A percentile compares a stretch with the other conserved stretches of the same genome.
These are phyloP conservation scores for Megathymus violae DNA, from an alignment of 1,140 invertebrate species.

Conservation along the genomic window DNA sequence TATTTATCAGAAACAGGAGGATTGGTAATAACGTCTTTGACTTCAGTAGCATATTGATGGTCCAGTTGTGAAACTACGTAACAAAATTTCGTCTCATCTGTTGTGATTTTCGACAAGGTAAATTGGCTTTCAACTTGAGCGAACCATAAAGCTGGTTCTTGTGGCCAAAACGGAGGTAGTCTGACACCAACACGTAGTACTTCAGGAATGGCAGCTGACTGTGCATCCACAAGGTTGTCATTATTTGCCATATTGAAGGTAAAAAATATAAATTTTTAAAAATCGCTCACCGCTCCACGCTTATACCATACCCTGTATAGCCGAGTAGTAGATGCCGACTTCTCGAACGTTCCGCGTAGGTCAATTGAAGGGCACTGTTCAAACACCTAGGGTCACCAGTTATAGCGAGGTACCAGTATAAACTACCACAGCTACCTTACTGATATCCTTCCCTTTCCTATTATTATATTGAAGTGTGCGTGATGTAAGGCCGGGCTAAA, in stretches of 20 bases:
- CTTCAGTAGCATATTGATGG: slow-evolving; percentile 5
- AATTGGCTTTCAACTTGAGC: slow-evolving; percentile 23
- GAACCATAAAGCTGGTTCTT: slow-evolving; percentile 26
- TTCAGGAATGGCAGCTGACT: neutral
- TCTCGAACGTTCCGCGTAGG: neutral
- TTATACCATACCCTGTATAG: neutral
- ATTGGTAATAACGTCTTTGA: slow-evolving; percentile 7
- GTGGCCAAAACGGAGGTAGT: slow-evolving; percentile 20
- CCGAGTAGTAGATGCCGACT: neutral
- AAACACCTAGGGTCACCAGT: neutral
- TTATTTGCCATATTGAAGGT: neutral
- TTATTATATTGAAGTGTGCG: no score
- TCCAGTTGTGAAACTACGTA: slow-evolving; percentile 3
- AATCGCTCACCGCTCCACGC: neutral
- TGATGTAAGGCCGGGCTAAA: no score
- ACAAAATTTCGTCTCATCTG: slow-evolving; percentile 12
- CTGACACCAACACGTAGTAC: neutral
- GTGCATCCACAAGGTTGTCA: neutral
- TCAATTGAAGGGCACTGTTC: neutral
- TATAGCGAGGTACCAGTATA: no score
- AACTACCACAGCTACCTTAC: no score
- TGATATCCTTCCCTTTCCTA: no score
- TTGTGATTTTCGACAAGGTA: slow-evolving; percentile 6
- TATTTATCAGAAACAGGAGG: slow-evolving; percentile 12
- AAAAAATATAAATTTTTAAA: neutral